These are phyloP conservation scores for Psephotus haematonotus DNA, from an alignment of 2,113 vertebrate species.

Conservation along the genomic window DNA sequence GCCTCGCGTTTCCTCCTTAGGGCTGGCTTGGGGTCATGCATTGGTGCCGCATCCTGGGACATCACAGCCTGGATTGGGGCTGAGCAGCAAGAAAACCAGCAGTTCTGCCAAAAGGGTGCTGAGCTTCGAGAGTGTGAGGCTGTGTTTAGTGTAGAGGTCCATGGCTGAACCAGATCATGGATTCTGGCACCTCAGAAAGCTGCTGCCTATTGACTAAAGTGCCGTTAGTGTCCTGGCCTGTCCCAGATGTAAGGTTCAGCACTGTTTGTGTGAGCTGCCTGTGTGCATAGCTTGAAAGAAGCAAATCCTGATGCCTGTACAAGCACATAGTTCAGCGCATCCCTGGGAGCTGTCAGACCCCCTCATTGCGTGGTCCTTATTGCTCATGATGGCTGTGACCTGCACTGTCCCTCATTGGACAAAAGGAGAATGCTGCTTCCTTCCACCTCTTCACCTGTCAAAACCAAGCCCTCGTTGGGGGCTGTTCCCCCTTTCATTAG, in stretches of 20 bases:
- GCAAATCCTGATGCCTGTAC: neutral
- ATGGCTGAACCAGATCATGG: accelerated
- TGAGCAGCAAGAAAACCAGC: neutral
- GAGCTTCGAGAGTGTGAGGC: neutral
- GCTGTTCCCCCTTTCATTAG: neutral
- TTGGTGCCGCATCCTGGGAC: neutral
- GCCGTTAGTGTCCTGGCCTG: neutral
- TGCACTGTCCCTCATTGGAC: accelerated
- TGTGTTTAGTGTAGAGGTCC: neutral
- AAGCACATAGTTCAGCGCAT: neutral
- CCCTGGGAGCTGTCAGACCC: neutral
- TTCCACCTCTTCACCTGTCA: neutral
- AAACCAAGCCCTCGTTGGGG: neutral
- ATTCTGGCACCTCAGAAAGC: neutral
- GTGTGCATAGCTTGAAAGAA: neutral
- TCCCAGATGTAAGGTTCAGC: neutral
- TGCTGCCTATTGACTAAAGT: neutral
- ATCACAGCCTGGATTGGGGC: neutral
- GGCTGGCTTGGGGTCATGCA: neutral
- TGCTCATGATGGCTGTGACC: neutral
- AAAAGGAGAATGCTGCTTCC: neutral
- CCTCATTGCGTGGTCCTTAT: neutral
- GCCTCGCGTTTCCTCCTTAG: neutral
- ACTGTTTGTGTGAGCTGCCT: neutral
- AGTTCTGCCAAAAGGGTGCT: neutral